Percentiles rank a stretch among this genome's conserved stretches.
These are phyloP conservation scores for Malacosoma neustria DNA, from an alignment of 2,888 invertebrate genomes.

Conservation along the genomic window DNA sequence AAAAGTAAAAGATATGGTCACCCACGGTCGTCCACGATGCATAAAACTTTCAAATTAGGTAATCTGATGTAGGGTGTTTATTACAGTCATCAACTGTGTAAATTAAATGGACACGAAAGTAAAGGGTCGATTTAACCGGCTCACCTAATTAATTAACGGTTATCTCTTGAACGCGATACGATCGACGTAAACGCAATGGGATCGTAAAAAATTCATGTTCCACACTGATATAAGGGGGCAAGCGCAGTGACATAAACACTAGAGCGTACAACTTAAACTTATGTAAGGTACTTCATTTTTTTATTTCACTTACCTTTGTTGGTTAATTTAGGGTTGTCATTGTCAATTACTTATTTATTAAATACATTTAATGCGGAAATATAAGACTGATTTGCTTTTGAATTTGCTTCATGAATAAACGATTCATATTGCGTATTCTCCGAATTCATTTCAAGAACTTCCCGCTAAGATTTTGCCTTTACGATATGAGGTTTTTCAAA, in stretches of 20 bases:
- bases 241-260: no score
- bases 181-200: slow-evolving; percentile 42
- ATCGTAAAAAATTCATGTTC: slow-evolving; percentile 31
- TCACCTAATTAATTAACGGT: slow-evolving; percentile 54
- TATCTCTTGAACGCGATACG: slow-evolving; percentile 34
- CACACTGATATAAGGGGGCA: background rate
- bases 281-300: no score
- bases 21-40: slow-evolving; percentile 16
- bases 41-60: slow-evolving; percentile 38
- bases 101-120: slow-evolving; percentile 50
- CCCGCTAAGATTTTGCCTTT: no score
- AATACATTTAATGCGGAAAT: no score
- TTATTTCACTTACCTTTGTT: slow-evolving; percentile 36
- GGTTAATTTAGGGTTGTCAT: slow-evolving; percentile 26
- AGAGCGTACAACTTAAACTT: no score
- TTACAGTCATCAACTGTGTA: slow-evolving; percentile 45
- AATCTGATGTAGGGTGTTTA: slow-evolving; percentile 47
- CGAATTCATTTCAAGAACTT: no score
- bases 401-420: no score
- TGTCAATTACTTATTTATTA: no score
- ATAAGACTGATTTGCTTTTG: no score
- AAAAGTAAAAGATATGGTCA: no score
- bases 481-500: no score
- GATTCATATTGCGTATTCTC: no score
- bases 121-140: slow-evolving; percentile 43